Evolutionary conservation across 1,140 invertebrate species (phyloP), one percentile per base, ranked within the genome.

Genomic region (Lepidurus couesii): DNA sequence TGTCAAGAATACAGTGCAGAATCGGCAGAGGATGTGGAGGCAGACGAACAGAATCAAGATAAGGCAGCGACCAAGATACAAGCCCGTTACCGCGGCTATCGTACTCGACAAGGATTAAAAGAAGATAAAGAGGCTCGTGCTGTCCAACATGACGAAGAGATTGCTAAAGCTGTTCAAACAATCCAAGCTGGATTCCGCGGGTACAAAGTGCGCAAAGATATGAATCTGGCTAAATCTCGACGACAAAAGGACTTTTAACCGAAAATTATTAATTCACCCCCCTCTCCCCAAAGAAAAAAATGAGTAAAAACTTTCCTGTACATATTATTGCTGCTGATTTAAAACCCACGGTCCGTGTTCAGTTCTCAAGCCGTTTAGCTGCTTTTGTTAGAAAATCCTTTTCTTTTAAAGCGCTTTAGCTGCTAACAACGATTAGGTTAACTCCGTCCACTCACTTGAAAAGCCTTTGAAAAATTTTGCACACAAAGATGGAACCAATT

Each of bases 111-210:
- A 82, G 87, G 89, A 78, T 82, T 91, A 47, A 80, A 82, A 79
- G 42, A 81, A 73, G 78, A 74, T 16, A 80, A 80, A 79, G 53
- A 21, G 16, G 34, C n/a, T 42, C 13, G 79, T 44, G 26, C 16
- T 24, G n/a, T 8, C 44, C 6, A 75, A 42, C 34, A 44, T n/a
- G 24, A 47, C 4, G 16, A 74, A 9, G 10, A 42, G 11, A 24
- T 34, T 79, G 10, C n/a, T 21, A 21, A 42, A n/a, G 92, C 91
- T 34, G 92, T 92, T 16, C 90, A 89, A 5, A 92, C 90, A 83
- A 92, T 93, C 76, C 92, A 93, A 84, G 90, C 91, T 45, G 88
- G 89, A 77, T 92, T 90, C 83, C 87, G 91, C 75, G 91, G 91
- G 1, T 92, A 91, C 81, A 87, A 89, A 79, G 89, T 90, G 1